A percentile compares a stretch with the other conserved stretches of the same genome.
Evolutionary conservation across 2,113 vertebrate genomes (phyloP).

Genomic region (Saiga tatarica): DNA sequence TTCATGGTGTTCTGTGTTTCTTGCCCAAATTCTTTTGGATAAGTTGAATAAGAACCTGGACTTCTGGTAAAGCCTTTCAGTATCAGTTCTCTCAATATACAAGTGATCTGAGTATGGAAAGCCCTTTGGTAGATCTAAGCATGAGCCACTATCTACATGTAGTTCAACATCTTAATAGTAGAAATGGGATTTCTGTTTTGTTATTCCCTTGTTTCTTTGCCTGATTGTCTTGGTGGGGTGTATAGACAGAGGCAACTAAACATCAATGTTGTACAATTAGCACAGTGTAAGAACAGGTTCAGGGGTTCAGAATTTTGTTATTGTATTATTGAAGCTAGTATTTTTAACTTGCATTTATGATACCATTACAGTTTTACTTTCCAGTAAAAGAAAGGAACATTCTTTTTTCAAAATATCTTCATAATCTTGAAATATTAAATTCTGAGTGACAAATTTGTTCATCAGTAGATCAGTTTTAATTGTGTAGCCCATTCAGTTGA

Average conservation of each 20-base stretch:
- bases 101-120: neutral
- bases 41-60: neutral
- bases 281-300: neutral
- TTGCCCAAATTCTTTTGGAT: neutral
- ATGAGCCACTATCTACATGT: neutral
- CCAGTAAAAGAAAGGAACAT: neutral
- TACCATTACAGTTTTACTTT: neutral
- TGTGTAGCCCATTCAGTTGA: neutral
- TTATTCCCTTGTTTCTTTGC: accelerated
- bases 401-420: conserved; percentile 3
- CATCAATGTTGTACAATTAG: neutral
- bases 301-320: neutral
- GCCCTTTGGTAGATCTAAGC: neutral
- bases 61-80: neutral
- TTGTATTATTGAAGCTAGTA: neutral
- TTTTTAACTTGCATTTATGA: neutral
- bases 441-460: neutral
- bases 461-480: neutral
- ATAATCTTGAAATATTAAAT: conserved; percentile 22
- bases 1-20: neutral
- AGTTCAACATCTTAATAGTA: neutral
- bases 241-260: neutral
- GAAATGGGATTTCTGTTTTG: neutral
- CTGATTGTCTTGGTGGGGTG: neutral
- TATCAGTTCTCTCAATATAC: neutral